Evolutionary conservation across 2,888 invertebrate genomes (phyloP), one percentile per base, ranked within the genome.

Genomic region (Ochropacha duplaris): DNA sequence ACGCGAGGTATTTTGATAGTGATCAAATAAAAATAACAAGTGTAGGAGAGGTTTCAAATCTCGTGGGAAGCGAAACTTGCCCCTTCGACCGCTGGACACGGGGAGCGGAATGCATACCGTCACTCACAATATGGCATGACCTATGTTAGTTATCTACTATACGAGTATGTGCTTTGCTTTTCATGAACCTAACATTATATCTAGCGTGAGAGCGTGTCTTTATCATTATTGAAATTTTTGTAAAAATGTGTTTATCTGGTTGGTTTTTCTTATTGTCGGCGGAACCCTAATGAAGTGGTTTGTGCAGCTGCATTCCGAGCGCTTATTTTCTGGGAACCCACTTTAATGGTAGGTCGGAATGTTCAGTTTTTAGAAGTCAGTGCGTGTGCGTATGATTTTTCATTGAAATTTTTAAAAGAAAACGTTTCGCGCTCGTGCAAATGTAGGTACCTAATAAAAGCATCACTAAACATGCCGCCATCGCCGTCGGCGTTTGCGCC

Each of bases 321-420:
- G 69, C 74, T 78, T 82, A 86, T 84, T 85, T 91, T 90, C 90
- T 88, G 88, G 86, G 86, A 90, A 88, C 84, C 75, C 71, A 72
- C 68, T 79, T 83, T 86, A 86, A 87, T 80, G 79, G 78, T 71
- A 69, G 72, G 69, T 71, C 73, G 86, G 89, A 87, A 91, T 88
- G 86, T 71, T n/a, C 76, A 75, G 80, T 84, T 88, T 86, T 87
- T 89, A 77, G 72, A 69, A 57, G 44, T 39, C 57, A 69, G 68
- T 71, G 73, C 70, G 79, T 76, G 78, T 78, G 78, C 73, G 79
- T 84, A 88, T 84, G 88, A 90, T 86, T 88, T 88, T 89, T 90
- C 90, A 90, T 88, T 90, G 86, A 88, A 91, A 81, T 86, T 83
- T 78, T 80, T 81, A 86, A 86, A 87, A 82, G 81, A 86, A 84